Evolutionary conservation across 1,140 invertebrate species (phyloP), one percentile per base, ranked within the genome.

Genomic region (Ceratosolen solmsi): DNA sequence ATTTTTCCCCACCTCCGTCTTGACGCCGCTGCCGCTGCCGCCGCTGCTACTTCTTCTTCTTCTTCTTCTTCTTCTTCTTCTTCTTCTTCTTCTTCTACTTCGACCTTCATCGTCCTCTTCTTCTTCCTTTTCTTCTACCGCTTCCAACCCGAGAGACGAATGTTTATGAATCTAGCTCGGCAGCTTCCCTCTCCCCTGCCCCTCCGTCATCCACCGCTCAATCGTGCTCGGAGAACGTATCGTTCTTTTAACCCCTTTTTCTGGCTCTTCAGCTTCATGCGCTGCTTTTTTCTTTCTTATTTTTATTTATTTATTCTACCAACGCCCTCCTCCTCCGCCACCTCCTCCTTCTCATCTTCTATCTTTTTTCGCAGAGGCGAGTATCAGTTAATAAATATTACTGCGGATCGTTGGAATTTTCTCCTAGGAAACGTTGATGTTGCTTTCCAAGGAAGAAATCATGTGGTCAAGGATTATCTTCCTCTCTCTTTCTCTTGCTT

Each of bases 101-200:
- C 63, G 1, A n/a, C 76, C 25, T 75, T 30, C 25, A 25, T 63
- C 46, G 20, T 2, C 56, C 17, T 33, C 71, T 27, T 30, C 54
- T 5, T 38, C 54, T n/a, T 33, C 72, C n/a, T 74, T 51, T 27
- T 33, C 49, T 38, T 38, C 36, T n/a, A 17, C 33, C 27, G 33
- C 33, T 68, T 68, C 22, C 73, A 68, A 38, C 33, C 75, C n/a
- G 58, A 36, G 77, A 79, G 79, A 74, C 63, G 79, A 74, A 80
- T 80, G 79, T 80, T 80, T 80, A 80, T 80, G 71, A 74, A 80
- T 80, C 71, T 80, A 80, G 78, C 78, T 79, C 65, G 71, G 27
- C 46, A 49, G 46, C 20, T 49, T 33, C 30, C 30, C 9, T 9
- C 22, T 17, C 33, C n/a, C 38, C 27, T 9, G 27, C 30, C 15